Evolutionary conservation across 2,888 invertebrate species (phyloP).

Genomic region (Ceriagrion tenellum): DNA sequence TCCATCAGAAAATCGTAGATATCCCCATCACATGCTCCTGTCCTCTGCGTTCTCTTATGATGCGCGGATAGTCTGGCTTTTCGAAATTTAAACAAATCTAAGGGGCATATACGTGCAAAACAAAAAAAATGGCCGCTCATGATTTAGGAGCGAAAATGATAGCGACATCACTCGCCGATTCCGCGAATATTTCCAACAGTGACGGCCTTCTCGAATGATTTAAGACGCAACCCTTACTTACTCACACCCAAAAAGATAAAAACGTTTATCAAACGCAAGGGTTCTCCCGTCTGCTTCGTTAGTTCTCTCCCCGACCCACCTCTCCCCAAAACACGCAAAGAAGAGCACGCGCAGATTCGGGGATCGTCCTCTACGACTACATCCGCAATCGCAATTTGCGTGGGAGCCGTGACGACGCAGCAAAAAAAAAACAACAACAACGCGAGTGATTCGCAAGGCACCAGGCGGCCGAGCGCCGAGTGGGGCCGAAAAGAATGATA

Average conservation of each 20-base stretch:
- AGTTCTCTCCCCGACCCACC: background rate
- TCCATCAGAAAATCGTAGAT: no score
- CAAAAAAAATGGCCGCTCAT: no score
- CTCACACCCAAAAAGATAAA: background rate
- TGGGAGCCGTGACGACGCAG: background rate
- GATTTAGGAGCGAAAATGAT: no score
- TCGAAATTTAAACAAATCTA: no score
- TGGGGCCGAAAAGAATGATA: no score
- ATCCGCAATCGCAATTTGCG: background rate
- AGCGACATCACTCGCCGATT: background rate
- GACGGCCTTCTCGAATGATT: background rate
- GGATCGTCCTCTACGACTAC: background rate
- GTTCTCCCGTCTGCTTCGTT: background rate
- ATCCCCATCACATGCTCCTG: no score
- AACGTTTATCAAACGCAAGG: background rate
- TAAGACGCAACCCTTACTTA: background rate
- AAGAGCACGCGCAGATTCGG: background rate
- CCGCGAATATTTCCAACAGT: background rate
- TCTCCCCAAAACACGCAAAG: background rate
- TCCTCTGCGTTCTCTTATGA: no score
- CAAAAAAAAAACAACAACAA: background rate
- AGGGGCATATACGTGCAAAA: no score
- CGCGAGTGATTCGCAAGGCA: background rate
- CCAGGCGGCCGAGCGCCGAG: background rate
- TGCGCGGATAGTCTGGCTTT: no score